These are phyloP conservation scores for Pterophyllum scalare DNA, from an alignment of 2,113 vertebrate genomes.

Conservation along the genomic window DNA sequence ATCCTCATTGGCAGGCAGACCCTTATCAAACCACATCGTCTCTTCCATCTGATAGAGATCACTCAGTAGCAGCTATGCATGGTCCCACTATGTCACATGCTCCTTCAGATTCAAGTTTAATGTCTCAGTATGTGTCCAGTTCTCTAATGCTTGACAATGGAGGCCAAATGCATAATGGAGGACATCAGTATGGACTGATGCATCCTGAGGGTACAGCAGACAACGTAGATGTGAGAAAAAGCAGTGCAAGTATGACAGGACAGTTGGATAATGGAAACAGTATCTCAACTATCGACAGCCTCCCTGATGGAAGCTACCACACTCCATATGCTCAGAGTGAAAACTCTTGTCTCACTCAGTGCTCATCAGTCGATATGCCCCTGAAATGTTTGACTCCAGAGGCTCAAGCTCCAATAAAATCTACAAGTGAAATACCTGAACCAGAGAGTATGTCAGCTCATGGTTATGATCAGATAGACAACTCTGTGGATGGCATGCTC, in stretches of 20 bases:
- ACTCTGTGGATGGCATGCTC: slow-evolving; percentile 65
- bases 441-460: slow-evolving; percentile 46
- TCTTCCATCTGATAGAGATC: slow-evolving; percentile 68
- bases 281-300: slow-evolving; percentile 71
- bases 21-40: slow-evolving; percentile 62
- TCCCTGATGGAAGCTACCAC: slow-evolving; percentile 72
- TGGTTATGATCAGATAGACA: slow-evolving; percentile 65
- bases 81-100: slow-evolving; percentile 48
- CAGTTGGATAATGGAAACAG: slow-evolving; percentile 67
- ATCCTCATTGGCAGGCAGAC: slow-evolving; percentile 74
- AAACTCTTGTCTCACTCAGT: slow-evolving; percentile 79
- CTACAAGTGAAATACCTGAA: slow-evolving; percentile 54
- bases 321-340: slow-evolving; percentile 72
- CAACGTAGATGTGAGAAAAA: slow-evolving; percentile 65
- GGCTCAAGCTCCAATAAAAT: slow-evolving; percentile 51
- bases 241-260: slow-evolving; percentile 47
- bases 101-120: slow-evolving; percentile 79
- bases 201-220: slow-evolving; percentile 66
- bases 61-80: slow-evolving; percentile 64
- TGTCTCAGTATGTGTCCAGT: slow-evolving; percentile 83
- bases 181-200: slow-evolving; percentile 78
- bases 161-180: slow-evolving; percentile 78
- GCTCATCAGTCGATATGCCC: slow-evolving; percentile 80
- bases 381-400: slow-evolving; percentile 74
- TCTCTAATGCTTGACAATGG: slow-evolving; percentile 83